Base-by-base conservation (phyloP, 2,797 vertebrate species). In the Ciconia nigra region DNA sequence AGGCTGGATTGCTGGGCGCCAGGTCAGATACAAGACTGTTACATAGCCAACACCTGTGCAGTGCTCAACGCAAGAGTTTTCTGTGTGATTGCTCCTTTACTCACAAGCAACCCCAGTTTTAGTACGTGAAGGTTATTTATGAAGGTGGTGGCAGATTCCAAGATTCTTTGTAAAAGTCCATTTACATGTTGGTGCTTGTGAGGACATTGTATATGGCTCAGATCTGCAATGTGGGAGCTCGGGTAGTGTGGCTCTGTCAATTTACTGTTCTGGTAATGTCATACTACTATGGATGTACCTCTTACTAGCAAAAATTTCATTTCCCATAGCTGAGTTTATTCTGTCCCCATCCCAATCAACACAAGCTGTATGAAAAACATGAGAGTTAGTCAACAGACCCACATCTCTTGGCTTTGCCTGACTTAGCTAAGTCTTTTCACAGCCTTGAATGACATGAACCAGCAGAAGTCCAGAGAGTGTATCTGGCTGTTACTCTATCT, bases 61-160 rank as follows among this genome's bases (percentile, higher is more conserved):
- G 33, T 19, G 46, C 29, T 59, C 55, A 44, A 14, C 31, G 33
- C 0, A 0, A 42, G 35, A 66, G 42, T 76, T 5, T 26, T 37
- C 20, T 49, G 5, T n/a, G 9, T 39, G 73, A 37, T 17, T 85
- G 49, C 70, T 57, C 15, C n/a, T 37, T 46, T 70, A 33, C 39
- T 81, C 57, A 35, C 37, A 74, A 70, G 9, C 33, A 83, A 28
- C 57, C 15, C 18, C 22, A 3, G 20, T 42, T 86, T 83, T 55
- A 25, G 4, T 55, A 46, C 47, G 13, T 49, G 10, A 35, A 58
- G 39, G 11, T 76, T 69, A 4, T 66, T 85, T 62, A 21, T 80
- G 13, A 66, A 83, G 17, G 19, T 42, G 59, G n/a, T 52, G 25
- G 28, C 28, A 70, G 25, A 84, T 47, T 89, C 61, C 26, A 52